These are phyloP conservation scores for Champsocephalus gunnari DNA, from an alignment of 2,797 vertebrate species.

Conservation along the genomic window DNA sequence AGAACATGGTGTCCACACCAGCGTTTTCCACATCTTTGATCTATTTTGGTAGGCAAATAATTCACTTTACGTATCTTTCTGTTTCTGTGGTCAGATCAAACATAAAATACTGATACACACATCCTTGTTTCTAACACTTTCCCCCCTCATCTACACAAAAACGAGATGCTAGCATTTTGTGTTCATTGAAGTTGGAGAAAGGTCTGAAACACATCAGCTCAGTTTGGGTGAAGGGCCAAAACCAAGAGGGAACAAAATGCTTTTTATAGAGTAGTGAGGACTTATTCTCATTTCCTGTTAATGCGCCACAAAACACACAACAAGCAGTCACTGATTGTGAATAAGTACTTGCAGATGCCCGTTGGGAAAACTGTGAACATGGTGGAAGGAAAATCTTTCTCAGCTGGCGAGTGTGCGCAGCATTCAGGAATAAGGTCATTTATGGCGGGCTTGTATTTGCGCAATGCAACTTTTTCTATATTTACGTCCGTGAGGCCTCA, in stretches of 20 bases:
- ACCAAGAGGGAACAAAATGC: too few species aligned
- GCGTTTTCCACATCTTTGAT: background rate
- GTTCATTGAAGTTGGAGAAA: background rate
- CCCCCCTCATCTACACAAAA: background rate
- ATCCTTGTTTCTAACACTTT: background rate
- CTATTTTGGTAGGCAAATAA: background rate
- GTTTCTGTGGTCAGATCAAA: background rate
- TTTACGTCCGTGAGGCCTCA: background rate
- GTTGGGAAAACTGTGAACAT: background rate
- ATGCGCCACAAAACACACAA: background rate
- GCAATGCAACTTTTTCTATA: constrained; percentile 15
- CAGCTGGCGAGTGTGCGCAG: constrained; percentile 13
- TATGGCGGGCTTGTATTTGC: background rate
- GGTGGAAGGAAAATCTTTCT: constrained; percentile 1
- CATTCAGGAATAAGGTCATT: constrained; percentile 11
- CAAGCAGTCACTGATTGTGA: background rate
- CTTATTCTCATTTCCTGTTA: background rate
- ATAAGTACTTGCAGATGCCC: constrained; percentile 12
- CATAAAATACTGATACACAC: background rate
- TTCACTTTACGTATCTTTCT: background rate
- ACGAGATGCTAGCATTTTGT: background rate
- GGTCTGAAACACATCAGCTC: background rate
- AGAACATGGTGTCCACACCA: too few species aligned
- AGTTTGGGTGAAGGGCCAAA: background rate
- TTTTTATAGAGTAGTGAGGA: background rate